Evolutionary conservation across 2,888 invertebrate species (phyloP).

Genomic region (Molorchus minor): DNA sequence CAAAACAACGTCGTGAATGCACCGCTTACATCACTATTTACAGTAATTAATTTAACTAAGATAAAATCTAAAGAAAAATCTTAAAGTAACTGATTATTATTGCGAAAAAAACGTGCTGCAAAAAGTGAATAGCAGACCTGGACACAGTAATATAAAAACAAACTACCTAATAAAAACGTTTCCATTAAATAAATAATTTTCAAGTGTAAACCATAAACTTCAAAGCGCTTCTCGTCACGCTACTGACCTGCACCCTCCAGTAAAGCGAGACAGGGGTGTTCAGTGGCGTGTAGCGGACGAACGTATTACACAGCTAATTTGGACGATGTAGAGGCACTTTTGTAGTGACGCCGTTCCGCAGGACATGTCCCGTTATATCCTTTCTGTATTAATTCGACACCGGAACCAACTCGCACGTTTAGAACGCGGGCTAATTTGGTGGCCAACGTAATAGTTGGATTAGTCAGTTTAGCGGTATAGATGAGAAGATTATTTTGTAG

Average conservation of each 20-base stretch:
- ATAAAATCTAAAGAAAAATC: too few species aligned
- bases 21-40: too few species aligned
- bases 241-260: conserved; percentile 29
- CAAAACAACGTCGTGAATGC: too few species aligned
- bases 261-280: conserved; percentile 40
- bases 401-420: conserved; percentile 24
- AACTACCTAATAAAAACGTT: too few species aligned
- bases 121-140: too few species aligned
- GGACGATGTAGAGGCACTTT: conserved; percentile 25
- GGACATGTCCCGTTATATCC: conserved; percentile 44
- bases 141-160: too few species aligned
- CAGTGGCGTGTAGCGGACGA: conserved; percentile 51
- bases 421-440: conserved; percentile 4
- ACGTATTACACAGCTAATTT: conserved; percentile 47
- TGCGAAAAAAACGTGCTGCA: too few species aligned
- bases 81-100: too few species aligned
- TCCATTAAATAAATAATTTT: too few species aligned
- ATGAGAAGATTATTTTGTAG: background rate
- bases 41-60: too few species aligned
- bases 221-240: conserved; percentile 7
- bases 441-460: conserved; percentile 3
- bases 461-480: conserved; percentile 8
- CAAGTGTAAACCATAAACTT: too few species aligned
- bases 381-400: conserved; percentile 28
- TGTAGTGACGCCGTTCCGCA: conserved; percentile 7